These are phyloP conservation scores for Reticulitermes lucifugus DNA, from an alignment of 2,888 invertebrate genomes.

Conservation along the genomic window DNA sequence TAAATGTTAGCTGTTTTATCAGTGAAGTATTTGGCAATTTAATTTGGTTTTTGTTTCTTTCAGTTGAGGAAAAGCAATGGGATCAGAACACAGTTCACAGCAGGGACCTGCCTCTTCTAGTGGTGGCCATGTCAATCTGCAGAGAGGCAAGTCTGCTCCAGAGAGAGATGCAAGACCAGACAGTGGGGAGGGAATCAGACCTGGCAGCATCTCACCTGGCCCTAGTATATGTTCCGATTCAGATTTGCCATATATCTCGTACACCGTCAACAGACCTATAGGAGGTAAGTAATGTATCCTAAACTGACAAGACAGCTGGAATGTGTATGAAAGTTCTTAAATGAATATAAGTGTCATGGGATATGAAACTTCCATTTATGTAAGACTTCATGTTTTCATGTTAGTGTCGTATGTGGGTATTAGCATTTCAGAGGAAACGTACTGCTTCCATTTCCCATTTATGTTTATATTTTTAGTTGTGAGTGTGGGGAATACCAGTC, in stretches of 20 bases:
- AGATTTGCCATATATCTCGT: slow-evolving; percentile 91
- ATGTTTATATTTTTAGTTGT: too few relatives aligned
- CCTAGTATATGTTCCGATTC: slow-evolving; percentile 91
- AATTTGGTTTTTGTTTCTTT: background rate
- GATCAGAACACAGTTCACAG: slow-evolving; percentile 60
- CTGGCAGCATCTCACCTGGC: slow-evolving; percentile 84
- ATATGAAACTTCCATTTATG: too few relatives aligned
- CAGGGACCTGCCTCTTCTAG: slow-evolving; percentile 24
- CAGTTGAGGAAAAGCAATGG: slow-evolving; percentile 55
- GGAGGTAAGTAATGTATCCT: slow-evolving; percentile 70
- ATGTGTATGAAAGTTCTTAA: too few relatives aligned
- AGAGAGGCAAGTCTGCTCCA: slow-evolving; percentile 57
- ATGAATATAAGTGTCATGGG: too few relatives aligned
- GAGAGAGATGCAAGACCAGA: slow-evolving; percentile 56
- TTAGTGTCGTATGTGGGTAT: too few relatives aligned
- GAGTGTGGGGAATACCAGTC: too few relatives aligned
- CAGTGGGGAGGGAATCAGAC: slow-evolving; percentile 67
- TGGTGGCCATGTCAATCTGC: slow-evolving; percentile 38
- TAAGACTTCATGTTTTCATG: too few relatives aligned
- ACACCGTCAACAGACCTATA: slow-evolving; percentile 89
- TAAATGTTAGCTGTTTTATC: too few relatives aligned
- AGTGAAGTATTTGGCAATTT: too few relatives aligned
- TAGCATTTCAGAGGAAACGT: too few relatives aligned
- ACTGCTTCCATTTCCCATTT: too few relatives aligned
- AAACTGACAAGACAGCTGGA: background rate